Conservation (phyloP, 37 sponge, comb jelly and placozoan genomes). For the Agelas oroides region DNA sequence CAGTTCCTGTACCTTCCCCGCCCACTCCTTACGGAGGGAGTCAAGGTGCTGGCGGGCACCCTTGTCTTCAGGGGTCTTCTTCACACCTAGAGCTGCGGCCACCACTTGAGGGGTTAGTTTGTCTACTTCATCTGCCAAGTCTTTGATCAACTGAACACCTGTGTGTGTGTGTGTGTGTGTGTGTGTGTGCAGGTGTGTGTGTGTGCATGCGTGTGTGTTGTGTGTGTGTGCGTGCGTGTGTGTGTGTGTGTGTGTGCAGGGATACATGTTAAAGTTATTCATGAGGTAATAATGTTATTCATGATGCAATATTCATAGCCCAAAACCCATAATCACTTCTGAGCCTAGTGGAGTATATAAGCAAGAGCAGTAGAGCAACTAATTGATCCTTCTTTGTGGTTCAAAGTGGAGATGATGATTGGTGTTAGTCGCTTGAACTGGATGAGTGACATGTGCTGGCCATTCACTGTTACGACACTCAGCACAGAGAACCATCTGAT, state of each 20-base stretch:
- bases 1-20: slow-evolving; percentile 67
- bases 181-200: too few species aligned
- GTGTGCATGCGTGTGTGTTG: too few species aligned
- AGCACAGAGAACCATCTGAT: slow-evolving; percentile 68
- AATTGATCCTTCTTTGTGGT: slow-evolving; percentile 79
- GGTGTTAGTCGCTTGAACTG: slow-evolving; percentile 37
- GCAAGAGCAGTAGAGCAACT: background rate
- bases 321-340: slow-evolving; percentile 58
- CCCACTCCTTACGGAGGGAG: slow-evolving; percentile 68
- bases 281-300: slow-evolving; percentile 25
- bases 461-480: slow-evolving; percentile 57
- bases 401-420: slow-evolving; percentile 89
- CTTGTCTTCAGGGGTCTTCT: slow-evolving; percentile 45
- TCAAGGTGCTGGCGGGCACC: slow-evolving; percentile 56
- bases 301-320: slow-evolving; percentile 1
- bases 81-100: slow-evolving; percentile 59
- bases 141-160: slow-evolving; percentile 55
- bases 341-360: background rate
- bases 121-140: slow-evolving; percentile 63
- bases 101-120: slow-evolving; percentile 69
- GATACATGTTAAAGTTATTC: background rate
- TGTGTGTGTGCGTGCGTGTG: too few species aligned
- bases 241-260: too few species aligned
- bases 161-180: background rate
- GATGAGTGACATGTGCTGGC: slow-evolving; percentile 75